Percentiles rank a stretch among this genome's conserved stretches.
Conservation (phyloP, 2,888 invertebrate genomes). For the Coelopa pilipes region DNA sequence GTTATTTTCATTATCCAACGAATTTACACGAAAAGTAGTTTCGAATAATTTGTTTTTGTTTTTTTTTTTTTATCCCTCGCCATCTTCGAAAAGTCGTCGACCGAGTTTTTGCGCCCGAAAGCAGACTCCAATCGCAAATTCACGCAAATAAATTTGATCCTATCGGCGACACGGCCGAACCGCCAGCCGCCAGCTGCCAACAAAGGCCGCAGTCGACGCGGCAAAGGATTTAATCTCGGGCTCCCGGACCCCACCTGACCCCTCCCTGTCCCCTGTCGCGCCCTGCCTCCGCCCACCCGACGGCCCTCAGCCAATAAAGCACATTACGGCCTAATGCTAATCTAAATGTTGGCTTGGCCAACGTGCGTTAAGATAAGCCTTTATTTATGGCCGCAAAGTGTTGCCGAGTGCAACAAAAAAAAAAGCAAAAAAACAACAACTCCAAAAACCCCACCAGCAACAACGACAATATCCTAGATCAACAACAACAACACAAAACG, state of each 20-base stretch:
- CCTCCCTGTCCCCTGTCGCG: background rate
- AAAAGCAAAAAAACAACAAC: no score
- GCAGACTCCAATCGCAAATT: conserved; percentile 25
- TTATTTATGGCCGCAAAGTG: conserved; percentile 15
- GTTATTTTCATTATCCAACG: no score
- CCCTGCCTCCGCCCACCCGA: background rate
- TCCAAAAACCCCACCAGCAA: no score
- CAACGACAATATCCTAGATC: no score
- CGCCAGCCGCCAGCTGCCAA: no score
- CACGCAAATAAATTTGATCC: conserved; percentile 31
- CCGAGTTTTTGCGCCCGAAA: conserved; percentile 18
- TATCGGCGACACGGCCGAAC: conserved; percentile 16
- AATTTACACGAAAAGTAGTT: no score
- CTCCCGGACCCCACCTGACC: background rate
- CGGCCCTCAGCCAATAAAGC: conserved; percentile 12
- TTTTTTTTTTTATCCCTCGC: no score
- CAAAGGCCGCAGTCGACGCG: conserved; percentile 3
- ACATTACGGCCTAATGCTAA: conserved; percentile 17
- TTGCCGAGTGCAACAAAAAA: no score
- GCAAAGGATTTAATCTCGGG: conserved; percentile 21
- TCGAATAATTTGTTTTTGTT: no score
- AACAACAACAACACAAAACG: no score
- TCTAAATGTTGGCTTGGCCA: background rate
- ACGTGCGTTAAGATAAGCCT: conserved; percentile 14
- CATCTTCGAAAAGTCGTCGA: no score